Evolutionary conservation across 1,140 invertebrate genomes (phyloP), one percentile per base, ranked within the genome.

Genomic region (Penaeus indicus): DNA sequence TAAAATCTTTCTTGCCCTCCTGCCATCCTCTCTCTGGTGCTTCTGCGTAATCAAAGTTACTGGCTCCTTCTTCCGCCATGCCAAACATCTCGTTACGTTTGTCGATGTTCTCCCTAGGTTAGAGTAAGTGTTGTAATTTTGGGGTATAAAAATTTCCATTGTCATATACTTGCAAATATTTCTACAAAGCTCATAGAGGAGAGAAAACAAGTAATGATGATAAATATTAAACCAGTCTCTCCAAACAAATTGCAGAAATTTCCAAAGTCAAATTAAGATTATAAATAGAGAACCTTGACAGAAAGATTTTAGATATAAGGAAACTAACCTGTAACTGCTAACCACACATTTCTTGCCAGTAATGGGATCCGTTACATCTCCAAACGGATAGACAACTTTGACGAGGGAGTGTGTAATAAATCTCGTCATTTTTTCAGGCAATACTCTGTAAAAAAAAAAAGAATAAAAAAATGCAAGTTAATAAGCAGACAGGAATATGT

Each of bases 351-450:
- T 96, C 92, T 97, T 97, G 47, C 96, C 95, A 90, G 96, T 96
- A 38, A 97, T 93, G 61, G 97, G 97, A 93, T 97, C 96, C 72
- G 94, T 96, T 25, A 97, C 93, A 93, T 98, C 96, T 90, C 97
- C 97, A 90, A 95, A 93, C 27, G 95, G 95, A 93, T 96, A 96
- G 42, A 98, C 94, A 22, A 97, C 94, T 92, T 97, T 95, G 91
- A 96, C 93, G 2, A 98, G 94, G 93, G 95, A 94, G 91, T 97
- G 96, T 13, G 96, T 95, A 7, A 97, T 96, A 21, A 96, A 92
- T 79, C 95, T 95, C 0, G 96, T 96, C 84, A 97, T 89, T 92
- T 95, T 96, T 85, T 95, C 92, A 19, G 95, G 95, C 54, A 97
- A 92, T 90, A 94, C 94, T 92, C 97, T 94, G 75, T 42, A 78